A percentile compares a stretch with the other conserved stretches of the same genome.
phyloP scores from a whole-genome alignment of 2,888 invertebrate genomes.

The Latheticus oryzae region DNA sequence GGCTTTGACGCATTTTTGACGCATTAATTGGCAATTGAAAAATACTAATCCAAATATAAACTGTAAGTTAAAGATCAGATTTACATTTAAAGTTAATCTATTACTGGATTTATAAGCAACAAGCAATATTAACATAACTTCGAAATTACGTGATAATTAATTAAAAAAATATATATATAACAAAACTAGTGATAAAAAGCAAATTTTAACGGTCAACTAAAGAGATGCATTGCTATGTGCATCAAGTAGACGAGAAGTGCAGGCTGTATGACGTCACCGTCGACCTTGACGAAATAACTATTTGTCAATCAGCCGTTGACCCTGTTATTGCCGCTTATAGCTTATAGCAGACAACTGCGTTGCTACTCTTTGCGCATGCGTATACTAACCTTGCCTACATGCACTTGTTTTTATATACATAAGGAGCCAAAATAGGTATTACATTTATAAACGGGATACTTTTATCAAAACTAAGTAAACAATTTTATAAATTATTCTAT shows the following conservation, averaged over 20 bases:
- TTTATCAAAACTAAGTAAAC: too few species aligned
- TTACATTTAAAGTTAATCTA: not conserved
- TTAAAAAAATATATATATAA: too few species aligned
- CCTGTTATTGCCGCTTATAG: conserved; percentile 60
- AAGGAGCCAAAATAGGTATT: too few species aligned
- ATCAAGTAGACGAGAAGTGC: conserved; percentile 47
- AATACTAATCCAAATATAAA: not conserved
- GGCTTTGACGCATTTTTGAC: conserved; percentile 1
- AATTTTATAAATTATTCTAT: too few species aligned
- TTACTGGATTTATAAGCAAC: not conserved
- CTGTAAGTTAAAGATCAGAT: not conserved
- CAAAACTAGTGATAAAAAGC: too few species aligned
- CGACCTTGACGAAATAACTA: conserved; percentile 64
- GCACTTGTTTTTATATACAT: conserved; percentile 47
- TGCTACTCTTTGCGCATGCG: conserved; percentile 43
- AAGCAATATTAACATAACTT: not conserved
- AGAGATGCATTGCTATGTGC: conserved; percentile 33
- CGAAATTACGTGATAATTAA: conserved; percentile 8
- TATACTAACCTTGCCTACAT: conserved; percentile 50
- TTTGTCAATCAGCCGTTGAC: conserved; percentile 65
- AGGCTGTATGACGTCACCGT: conserved; percentile 58
- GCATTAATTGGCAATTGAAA: conserved; percentile 3
- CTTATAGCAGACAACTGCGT: conserved; percentile 50
- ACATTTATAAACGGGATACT: too few species aligned
- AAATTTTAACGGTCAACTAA: conserved; percentile 29